Conservation (phyloP, 2,888 invertebrate species). For the Nephrotoma flavescens region DNA sequence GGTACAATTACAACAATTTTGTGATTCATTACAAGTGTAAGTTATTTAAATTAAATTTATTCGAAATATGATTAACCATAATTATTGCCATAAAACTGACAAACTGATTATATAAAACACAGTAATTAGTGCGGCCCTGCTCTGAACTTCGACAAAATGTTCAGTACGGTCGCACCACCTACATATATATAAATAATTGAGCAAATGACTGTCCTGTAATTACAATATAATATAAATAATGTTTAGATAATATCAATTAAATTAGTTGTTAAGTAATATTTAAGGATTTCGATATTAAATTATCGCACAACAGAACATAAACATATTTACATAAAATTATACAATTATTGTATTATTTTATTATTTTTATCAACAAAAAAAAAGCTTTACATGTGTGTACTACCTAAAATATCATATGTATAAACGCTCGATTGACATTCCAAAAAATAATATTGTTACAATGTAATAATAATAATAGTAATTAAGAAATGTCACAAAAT, state of each 20-base stretch:
- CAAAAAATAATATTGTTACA: not conserved
- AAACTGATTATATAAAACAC: not conserved
- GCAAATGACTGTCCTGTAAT: not conserved
- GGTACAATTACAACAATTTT: slow-evolving; percentile 3
- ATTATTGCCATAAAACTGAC: not conserved
- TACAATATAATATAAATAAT: not conserved
- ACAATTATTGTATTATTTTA: not conserved
- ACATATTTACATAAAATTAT: not conserved
- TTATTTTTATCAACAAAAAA: not conserved
- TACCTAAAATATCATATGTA: not conserved
- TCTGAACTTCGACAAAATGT: not conserved
- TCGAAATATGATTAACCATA: not conserved
- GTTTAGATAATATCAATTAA: not conserved
- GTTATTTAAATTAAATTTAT: not conserved
- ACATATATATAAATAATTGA: not conserved
- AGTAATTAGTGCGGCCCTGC: not conserved
- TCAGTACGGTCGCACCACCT: not conserved
- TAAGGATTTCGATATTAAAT: not conserved
- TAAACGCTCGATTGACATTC: not conserved
- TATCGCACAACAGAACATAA: not conserved
- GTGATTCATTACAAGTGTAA: not conserved
- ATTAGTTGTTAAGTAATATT: not conserved
- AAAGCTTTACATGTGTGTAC: not conserved
- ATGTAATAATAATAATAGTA: not conserved
- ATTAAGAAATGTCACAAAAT: not conserved